Conservation (phyloP, 2,797 vertebrate genomes). For the Catamblyrhynchus diadema region DNA sequence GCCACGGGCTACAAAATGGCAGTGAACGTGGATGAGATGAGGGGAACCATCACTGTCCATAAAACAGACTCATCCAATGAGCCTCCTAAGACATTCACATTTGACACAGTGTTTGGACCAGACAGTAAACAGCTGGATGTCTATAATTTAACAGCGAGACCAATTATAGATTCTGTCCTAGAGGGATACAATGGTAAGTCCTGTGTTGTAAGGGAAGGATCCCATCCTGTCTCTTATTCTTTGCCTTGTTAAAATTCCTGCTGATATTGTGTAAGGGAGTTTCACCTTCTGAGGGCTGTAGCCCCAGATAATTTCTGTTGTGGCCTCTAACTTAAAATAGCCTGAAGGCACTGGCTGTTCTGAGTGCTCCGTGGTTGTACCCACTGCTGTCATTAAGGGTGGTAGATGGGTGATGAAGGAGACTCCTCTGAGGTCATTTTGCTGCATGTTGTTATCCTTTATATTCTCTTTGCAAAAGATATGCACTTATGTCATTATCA, state of each 20-base stretch:
- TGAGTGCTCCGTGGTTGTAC: not conserved
- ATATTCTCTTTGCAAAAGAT: not conserved
- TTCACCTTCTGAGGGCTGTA: not conserved
- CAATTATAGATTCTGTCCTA: conserved; percentile 94
- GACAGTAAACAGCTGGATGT: conserved; percentile 98
- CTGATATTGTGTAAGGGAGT: not conserved
- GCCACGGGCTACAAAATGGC: conserved; percentile 86
- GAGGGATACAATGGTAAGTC: conserved; percentile 96
- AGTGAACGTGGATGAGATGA: conserved; percentile 92
- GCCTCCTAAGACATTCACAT: conserved; percentile 97
- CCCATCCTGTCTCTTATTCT: not conserved
- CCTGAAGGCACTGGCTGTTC: not conserved
- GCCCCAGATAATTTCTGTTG: not conserved
- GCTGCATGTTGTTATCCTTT: not conserved
- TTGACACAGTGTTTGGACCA: conserved; percentile 95
- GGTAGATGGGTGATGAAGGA: not conserved
- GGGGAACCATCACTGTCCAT: conserved; percentile 93
- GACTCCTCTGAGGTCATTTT: not conserved
- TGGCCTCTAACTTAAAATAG: not conserved
- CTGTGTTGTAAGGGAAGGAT: not conserved
- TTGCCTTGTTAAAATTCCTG: not conserved
- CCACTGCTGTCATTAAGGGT: not conserved
- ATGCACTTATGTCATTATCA: not conserved
- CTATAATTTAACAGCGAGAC: conserved; percentile 96
- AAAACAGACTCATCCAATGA: conserved; percentile 91